Base-by-base conservation (phyloP, 2,113 vertebrate species). In the Gracilinanus agilis region DNA sequence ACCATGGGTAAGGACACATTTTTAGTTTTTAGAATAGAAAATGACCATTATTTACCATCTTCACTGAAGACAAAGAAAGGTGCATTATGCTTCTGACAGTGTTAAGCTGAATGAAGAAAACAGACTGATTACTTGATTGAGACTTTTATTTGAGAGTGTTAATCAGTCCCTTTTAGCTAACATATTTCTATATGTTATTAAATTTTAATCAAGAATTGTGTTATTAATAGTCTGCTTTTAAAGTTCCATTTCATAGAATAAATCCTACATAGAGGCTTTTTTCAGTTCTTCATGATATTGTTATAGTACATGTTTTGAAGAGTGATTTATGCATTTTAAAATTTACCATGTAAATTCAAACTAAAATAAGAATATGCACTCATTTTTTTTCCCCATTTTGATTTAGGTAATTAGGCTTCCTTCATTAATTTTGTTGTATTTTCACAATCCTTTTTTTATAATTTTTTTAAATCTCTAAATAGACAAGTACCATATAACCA, bases 401-500 rank as follows among this genome's bases (percentile, higher is more conserved):
- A 83, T 83, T 83, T 83, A 21, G 67, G 67, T 83, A 88, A 2
- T 89, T 95, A 67, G n/a, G 1, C 3, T 91, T 92, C 55, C 91
- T 94, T 90, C 53, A 53, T 93, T 93, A 90, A 0, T 88, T 21
- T 92, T 96, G 25, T 12, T 56, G 5, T 53, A 10, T 27, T 89
- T 16, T 44, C 4, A 96, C 94, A 53, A 34, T 44, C 29, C 4
- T 49, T 53, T 67, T 53, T 24, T 1, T 8, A 44, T 90, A 49
- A 49, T 49, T 49, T 9, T 54, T 55, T 61, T 44, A 3, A 55
- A 91, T 96, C 55, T 55, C 23, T 34, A 19, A 34, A 21, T 98
- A 99, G 99, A 98, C 97, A 98, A 98, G 4, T 96, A 93, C 49
- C 98, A 96, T 67, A 98, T 99, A 94, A 97, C 94, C 54, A 98